Evolutionary conservation across 2,113 vertebrate species (phyloP).

Genomic region (Leucopsar rothschildi): DNA sequence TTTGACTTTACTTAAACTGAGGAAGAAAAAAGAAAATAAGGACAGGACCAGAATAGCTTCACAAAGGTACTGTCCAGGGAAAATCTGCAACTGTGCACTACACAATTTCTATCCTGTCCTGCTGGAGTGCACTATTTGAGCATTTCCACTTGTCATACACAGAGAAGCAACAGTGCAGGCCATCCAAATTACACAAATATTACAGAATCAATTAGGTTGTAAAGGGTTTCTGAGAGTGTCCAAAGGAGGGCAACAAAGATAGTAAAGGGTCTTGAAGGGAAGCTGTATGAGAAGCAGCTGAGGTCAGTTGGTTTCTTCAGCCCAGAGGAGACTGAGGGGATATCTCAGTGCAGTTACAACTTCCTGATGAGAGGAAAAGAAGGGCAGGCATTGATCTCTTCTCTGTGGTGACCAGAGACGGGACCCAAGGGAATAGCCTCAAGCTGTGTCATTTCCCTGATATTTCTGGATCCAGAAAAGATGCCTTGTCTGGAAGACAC

Average conservation of each 20-base stretch:
- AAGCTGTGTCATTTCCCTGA: background rate
- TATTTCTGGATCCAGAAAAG: background rate
- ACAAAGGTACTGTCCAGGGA: background rate
- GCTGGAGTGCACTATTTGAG: rapidly evolving
- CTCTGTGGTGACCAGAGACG: background rate
- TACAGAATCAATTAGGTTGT: background rate
- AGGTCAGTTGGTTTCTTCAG: background rate
- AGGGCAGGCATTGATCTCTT: background rate
- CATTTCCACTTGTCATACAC: background rate
- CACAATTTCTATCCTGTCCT: background rate
- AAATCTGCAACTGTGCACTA: background rate
- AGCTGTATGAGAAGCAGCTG: background rate
- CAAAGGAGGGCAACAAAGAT: background rate
- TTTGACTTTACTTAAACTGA: background rate
- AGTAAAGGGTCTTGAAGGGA: background rate
- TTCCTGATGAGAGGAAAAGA: background rate
- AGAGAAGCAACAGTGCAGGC: background rate
- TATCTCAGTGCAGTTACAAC: background rate
- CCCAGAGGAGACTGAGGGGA: background rate
- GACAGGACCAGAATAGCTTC: background rate
- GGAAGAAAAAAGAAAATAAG: background rate
- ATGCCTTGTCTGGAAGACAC: background rate
- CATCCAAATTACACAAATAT: background rate
- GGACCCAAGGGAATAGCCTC: background rate
- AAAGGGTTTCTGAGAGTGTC: background rate